Evolutionary conservation across 2,797 vertebrate species (phyloP).

Genomic region (Tapirus indicus): DNA sequence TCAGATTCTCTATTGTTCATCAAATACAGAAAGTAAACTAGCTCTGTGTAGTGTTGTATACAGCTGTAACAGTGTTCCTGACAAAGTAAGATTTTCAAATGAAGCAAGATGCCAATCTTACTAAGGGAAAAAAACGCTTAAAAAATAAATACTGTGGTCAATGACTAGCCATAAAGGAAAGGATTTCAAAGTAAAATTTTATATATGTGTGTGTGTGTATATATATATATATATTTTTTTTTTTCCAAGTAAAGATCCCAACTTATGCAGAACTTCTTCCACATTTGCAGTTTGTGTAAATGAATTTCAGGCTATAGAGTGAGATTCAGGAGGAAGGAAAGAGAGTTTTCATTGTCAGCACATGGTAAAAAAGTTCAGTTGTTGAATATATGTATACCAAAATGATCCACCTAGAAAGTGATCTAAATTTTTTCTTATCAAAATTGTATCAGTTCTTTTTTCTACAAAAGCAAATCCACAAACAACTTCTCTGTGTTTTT

Average conservation of each 20-base stretch:
- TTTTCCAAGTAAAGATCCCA: not conserved
- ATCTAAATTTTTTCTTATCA: slow-evolving; percentile 33
- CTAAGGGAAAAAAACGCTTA: slow-evolving; percentile 32
- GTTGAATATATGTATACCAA: slow-evolving; percentile 30
- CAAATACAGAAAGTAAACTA: slow-evolving; percentile 64
- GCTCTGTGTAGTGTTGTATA: slow-evolving; percentile 71
- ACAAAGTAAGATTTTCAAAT: slow-evolving; percentile 65
- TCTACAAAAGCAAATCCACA: not conserved
- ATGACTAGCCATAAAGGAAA: slow-evolving; percentile 60
- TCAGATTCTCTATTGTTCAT: slow-evolving; percentile 69
- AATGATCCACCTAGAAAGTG: not conserved
- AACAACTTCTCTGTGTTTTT: not conserved
- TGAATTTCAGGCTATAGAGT: slow-evolving; percentile 58
- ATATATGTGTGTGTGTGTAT: accelerated
- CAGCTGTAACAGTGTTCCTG: slow-evolving; percentile 48
- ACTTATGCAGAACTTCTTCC: not conserved
- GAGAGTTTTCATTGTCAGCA: slow-evolving; percentile 47
- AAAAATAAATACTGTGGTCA: slow-evolving; percentile 63
- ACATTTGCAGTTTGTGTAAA: slow-evolving; percentile 39
- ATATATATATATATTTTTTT: not conserved
- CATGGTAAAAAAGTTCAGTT: not conserved
- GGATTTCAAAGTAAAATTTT: slow-evolving; percentile 57
- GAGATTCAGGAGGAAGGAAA: slow-evolving; percentile 53
- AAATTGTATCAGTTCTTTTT: not conserved
- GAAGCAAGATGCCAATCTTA: slow-evolving; percentile 62